Base-by-base conservation (phyloP, 1,140 invertebrate species). In the Wiebesia pumilae region DNA sequence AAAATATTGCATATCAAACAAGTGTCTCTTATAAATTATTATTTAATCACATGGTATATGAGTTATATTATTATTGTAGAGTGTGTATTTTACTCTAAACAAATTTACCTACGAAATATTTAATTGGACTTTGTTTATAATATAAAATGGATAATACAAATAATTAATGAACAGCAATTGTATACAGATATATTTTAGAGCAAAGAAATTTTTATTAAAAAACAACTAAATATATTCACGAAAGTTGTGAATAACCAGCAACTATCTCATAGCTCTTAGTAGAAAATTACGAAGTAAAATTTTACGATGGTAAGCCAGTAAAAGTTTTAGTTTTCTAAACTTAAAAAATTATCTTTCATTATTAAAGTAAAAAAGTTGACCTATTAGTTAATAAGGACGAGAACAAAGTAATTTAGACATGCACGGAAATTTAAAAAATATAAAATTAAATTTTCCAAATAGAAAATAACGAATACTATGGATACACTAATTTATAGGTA, bases 271-370 rank as follows among this genome's bases (percentile, higher is more conserved):
- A 30, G 12, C 51, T 75, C 35, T 58, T 75, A 6, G 81, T 51
- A 19, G 54, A 21, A 71, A 83, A 83, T 83, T 83, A 51, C 71
- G 82, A 10, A 75, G 21, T 83, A 75, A 83, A 83, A 30, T 83
- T 83, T 83, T 62, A 71, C 43, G 82, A 75, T n/a, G 47, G 21
- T 40, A 27, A 6, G 54, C 3, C 51, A 62, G 54, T 80, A 80
- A 80, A 80, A 80, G 24, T 30, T 51, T 35, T 80, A 62, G 27
- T 80, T 80, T 65, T 38, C 54, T 65, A 62, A 62, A 27, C 69
- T 71, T 35, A 38, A 71, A 62, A 65, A 81, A 81, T 65, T 81
- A 24, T 75, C 40, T 83, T 30, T 43, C 33, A 27, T 62, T 58
- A 62, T 75, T 54, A 40, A 62, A 80, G 33, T 10, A 65, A 80